A percentile compares a stretch with the other conserved stretches of the same genome.
These are phyloP conservation scores for Frieseomelitta varia DNA, from an alignment of 1,140 invertebrate species.

Conservation along the genomic window DNA sequence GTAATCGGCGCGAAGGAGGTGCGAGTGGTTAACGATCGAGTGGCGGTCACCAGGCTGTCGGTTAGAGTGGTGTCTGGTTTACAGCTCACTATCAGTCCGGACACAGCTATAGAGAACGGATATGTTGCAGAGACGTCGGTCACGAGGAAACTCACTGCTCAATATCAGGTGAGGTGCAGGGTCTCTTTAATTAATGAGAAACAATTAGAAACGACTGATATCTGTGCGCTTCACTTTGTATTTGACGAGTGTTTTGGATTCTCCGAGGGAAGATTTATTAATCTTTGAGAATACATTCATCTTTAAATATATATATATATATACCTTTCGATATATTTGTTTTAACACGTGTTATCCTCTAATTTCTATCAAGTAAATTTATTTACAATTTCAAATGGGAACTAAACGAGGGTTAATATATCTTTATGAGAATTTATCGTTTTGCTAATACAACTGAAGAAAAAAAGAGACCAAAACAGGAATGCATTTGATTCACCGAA, in stretches of 20 bases:
- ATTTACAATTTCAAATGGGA: too few relatives aligned
- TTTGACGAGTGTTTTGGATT: too few relatives aligned
- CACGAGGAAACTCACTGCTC: constrained; percentile 92
- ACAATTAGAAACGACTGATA: neutral
- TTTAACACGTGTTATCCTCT: too few relatives aligned
- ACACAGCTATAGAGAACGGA: constrained; percentile 92
- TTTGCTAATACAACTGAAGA: neutral
- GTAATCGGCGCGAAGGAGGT: constrained; percentile 96
- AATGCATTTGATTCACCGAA: neutral
- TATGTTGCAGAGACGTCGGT: constrained; percentile 95
- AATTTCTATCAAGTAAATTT: too few relatives aligned
- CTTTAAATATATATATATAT: too few relatives aligned
- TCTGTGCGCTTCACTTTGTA: too few relatives aligned
- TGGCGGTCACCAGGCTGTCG: constrained; percentile 90
- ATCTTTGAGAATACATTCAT: too few relatives aligned
- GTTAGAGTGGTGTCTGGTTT: constrained; percentile 95
- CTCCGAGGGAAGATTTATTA: too few relatives aligned
- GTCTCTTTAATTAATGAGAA: neutral
- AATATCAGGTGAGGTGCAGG: constrained; percentile 90
- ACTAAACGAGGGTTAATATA: too few relatives aligned
- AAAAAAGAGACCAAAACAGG: too few relatives aligned
- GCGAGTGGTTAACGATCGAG: constrained; percentile 94
- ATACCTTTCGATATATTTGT: too few relatives aligned
- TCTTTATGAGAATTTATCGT: neutral
- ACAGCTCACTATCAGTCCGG: constrained; percentile 93